Base-by-base conservation (phyloP, 2,113 vertebrate species). In the Stigmatopora argus region DNA sequence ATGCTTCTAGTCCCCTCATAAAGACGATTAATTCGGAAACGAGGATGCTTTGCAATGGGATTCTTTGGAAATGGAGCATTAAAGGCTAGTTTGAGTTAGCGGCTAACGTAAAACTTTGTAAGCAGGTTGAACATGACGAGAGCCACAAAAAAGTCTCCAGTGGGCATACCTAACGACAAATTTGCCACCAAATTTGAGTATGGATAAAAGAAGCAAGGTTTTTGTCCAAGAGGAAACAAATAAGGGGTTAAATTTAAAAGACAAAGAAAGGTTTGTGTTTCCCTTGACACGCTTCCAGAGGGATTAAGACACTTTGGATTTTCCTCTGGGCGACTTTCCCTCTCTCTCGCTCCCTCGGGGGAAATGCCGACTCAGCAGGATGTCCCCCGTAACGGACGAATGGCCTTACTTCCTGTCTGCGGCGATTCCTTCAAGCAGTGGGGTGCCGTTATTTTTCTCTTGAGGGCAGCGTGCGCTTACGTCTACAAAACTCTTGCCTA, bases 331-430 rank as follows among this genome's bases (percentile, higher is more conserved):
- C 12, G 5, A 17, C 14, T 55, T 7, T 55, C 23, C 14, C 23
- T 53, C 53, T 15, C 52, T 31, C 52, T 17, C 53, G 2, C 51
- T 26, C 52, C 26, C 26, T 14, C 21, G 21, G 23, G 53, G 53
- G 53, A 17, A 15, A 31, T 56, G 53, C 53, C 53, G 53, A 56
- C 53, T 56, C 53, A 56, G 53, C 53, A 56, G 53, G 53, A 56
- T 3, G 53, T 31, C 53, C 26, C 23, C 23, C 53, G 26, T 26
- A 56, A 31, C 1, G 14, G 11, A 31, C 53, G 6, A 31, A 56
- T 56, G 23, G 53, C 23, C 5, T 56, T 56, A 56, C 26, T 56
- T 56, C 53, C 53, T 17, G 53, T 56, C 53, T 56, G 53, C 23
- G 7, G 53, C 26, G 53, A 56, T 56, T 56, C 23, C 23, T 53